These are phyloP conservation scores for Antechinus stuartii DNA, from an alignment of 2,113 vertebrate genomes.

Conservation along the genomic window DNA sequence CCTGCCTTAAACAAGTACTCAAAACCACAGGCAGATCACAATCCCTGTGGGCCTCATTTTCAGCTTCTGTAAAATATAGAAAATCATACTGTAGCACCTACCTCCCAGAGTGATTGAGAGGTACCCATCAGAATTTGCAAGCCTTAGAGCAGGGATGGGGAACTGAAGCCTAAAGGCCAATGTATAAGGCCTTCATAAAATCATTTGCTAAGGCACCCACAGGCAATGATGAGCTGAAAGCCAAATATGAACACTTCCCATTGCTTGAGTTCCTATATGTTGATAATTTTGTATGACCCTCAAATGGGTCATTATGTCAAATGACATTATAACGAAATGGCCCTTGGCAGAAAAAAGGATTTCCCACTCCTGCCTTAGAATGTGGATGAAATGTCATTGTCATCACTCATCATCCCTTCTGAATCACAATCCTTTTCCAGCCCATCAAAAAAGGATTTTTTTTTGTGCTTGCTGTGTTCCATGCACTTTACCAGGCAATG, in stretches of 20 bases:
- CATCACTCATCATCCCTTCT: background rate
- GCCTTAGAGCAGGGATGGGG: background rate
- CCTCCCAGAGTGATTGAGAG: background rate
- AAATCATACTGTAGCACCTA: background rate
- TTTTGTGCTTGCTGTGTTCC: background rate
- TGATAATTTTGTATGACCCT: no score
- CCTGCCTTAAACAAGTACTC: background rate
- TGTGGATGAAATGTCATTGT: background rate
- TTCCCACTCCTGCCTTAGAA: no score
- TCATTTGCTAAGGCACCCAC: no score
- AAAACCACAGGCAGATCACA: background rate
- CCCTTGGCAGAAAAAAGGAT: no score
- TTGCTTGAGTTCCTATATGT: no score
- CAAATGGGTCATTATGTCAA: no score
- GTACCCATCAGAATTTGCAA: background rate
- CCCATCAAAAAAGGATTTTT: background rate
- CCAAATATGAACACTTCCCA: no score
- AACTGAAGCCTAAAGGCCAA: no score
- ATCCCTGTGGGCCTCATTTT: background rate
- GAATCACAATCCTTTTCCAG: background rate
- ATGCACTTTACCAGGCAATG: background rate
- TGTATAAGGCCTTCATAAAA: no score
- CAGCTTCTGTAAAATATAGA: background rate
- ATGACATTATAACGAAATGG: no score
- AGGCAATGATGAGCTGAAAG: no score